Evolutionary conservation across 23 tunicate species (phyloP).

Genomic region (Trididemnum nubilum): DNA sequence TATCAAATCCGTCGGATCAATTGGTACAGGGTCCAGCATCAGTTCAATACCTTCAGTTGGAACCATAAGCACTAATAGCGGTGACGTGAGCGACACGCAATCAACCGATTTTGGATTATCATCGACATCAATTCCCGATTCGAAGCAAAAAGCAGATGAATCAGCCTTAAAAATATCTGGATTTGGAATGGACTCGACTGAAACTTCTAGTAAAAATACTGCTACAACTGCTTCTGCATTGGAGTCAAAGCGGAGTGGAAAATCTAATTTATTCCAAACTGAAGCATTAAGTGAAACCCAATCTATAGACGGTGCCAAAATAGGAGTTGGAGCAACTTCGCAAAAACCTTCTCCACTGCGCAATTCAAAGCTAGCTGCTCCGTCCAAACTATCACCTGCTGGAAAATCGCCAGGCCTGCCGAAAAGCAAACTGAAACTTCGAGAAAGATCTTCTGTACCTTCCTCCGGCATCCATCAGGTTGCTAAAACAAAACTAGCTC

Average conservation of each 20-base stretch:
- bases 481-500: constrained; percentile 46
- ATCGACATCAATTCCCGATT: constrained; percentile 32
- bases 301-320: neutral
- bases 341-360: neutral
- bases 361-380: neutral
- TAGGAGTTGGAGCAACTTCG: neutral
- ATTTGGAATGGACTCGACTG: neutral
- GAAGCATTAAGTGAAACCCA: neutral
- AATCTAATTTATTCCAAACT: constrained; percentile 1
- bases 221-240: constrained; percentile 23
- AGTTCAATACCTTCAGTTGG: constrained; percentile 64
- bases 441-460: neutral
- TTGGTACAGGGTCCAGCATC: constrained; percentile 59
- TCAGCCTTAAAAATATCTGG: neutral
- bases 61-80: constrained; percentile 4
- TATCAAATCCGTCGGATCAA: neutral
- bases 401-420: neutral
- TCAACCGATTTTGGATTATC: constrained; percentile 26
- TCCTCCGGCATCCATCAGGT: neutral
- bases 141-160: neutral
- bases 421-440: neutral
- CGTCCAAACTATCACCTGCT: neutral
- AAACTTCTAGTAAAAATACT: constrained; percentile 9
- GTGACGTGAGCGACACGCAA: constrained; percentile 42
- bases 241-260: constrained; percentile 17